phyloP scores from a whole-genome alignment of 2,797 vertebrate species.

The Acanthurus tractus region DNA sequence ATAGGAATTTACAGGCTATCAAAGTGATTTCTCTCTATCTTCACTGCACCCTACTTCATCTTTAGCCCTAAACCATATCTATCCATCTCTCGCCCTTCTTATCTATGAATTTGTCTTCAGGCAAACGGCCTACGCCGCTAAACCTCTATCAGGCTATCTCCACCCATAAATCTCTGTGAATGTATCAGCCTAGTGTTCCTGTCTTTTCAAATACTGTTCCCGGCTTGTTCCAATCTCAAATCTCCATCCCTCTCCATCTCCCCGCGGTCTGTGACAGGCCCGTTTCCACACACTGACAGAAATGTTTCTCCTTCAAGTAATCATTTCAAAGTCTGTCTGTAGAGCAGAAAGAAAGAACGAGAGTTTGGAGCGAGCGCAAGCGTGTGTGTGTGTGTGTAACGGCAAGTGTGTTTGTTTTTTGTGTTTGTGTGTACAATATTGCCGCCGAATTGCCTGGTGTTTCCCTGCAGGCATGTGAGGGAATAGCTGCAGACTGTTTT shows the following conservation, averaged over 20 bases:
- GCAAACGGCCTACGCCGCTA: constrained; percentile 18
- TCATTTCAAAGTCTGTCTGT: constrained; percentile 67
- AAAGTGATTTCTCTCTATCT: constrained; percentile 50
- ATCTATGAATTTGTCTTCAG: constrained; percentile 58
- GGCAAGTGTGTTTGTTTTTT: constrained; percentile 17
- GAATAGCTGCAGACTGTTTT: constrained; percentile 57
- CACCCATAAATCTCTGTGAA: constrained; percentile 57
- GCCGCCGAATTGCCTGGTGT: constrained; percentile 41
- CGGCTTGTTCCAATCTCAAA: constrained; percentile 59
- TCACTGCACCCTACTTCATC: constrained; percentile 47
- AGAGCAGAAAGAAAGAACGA: constrained; percentile 41
- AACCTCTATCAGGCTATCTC: constrained; percentile 61
- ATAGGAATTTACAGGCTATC: constrained; percentile 47
- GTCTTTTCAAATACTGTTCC: constrained; percentile 52
- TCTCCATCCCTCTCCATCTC: constrained; percentile 50
- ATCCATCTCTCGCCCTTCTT: constrained; percentile 39
- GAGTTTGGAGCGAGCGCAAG: constrained; percentile 6
- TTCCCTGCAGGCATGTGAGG: constrained; percentile 61
- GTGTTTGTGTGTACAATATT: constrained; percentile 39
- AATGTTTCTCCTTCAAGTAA: constrained; percentile 62
- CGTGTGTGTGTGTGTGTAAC: constrained; percentile 11
- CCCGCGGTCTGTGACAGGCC: constrained; percentile 49
- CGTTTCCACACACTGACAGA: constrained; percentile 56
- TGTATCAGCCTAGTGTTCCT: constrained; percentile 53
- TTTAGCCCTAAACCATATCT: constrained; percentile 59